Evolutionary conservation across 2,113 vertebrate genomes (phyloP).

Genomic region (Leucopsar rothschildi): DNA sequence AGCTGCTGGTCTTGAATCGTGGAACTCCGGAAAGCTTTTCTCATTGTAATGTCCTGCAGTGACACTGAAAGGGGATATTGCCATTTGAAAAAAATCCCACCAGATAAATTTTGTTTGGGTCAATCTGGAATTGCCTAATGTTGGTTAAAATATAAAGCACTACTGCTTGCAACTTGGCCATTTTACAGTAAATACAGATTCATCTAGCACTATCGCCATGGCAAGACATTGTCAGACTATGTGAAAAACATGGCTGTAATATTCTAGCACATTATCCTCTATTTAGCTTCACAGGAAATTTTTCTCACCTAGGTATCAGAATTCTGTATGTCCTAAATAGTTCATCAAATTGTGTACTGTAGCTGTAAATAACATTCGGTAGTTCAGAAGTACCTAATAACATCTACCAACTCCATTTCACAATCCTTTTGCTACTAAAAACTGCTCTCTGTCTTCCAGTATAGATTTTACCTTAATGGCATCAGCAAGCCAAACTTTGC

Average conservation of each 20-base stretch:
- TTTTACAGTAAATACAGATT: not conserved
- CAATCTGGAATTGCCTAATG: not conserved
- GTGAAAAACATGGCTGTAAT: not conserved
- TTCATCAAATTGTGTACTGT: not conserved
- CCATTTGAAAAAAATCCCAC: not conserved
- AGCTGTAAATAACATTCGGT: not conserved
- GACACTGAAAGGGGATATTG: conserved; percentile 80
- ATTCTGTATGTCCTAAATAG: not conserved
- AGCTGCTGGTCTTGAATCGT: conserved; percentile 97
- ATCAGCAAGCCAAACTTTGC: not conserved
- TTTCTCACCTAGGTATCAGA: not conserved
- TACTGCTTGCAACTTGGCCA: not conserved
- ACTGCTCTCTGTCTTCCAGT: not conserved
- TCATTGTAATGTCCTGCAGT: conserved; percentile 98
- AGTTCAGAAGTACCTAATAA: not conserved
- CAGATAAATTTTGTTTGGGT: not conserved
- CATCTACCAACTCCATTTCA: not conserved
- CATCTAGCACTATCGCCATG: not conserved
- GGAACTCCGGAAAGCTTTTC: conserved; percentile 97
- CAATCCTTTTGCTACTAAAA: not conserved
- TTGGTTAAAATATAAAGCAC: not conserved
- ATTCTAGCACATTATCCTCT: not conserved
- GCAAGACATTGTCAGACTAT: not conserved
- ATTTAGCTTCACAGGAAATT: not conserved
- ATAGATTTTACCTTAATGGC: not conserved